Base-by-base conservation (phyloP, 2,797 vertebrate genomes). In the Lutjanus argentimaculatus region DNA sequence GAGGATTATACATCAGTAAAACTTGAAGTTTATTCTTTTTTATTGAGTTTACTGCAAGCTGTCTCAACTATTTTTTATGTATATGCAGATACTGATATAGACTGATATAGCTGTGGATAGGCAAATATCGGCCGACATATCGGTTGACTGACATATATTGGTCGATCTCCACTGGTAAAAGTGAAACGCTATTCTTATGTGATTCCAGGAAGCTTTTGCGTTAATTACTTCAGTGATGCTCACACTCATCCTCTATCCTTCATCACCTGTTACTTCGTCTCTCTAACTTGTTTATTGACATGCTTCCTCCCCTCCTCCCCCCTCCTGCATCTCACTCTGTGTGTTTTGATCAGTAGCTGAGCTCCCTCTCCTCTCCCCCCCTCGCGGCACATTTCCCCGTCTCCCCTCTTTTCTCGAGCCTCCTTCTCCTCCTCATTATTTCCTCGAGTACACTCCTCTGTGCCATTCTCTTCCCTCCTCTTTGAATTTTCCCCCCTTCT, bases 381-480 rank as follows among this genome's bases (percentile, higher is more conserved):
- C 40, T 22, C 48, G 1, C 62, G 2, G 19, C 8, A 9, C 72
- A 25, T 46, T n/a, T 21, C 75, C 43, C 36, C 12, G 0, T 19
- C 72, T 42, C 52, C 72, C 48, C 21, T 71, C 62, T 73, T 73
- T 77, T 67, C 64, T 82, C 69, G 70, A 86, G 79, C 72, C 3
- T 83, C 71, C 85, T 92, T 86, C 72, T 84, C 70, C n/a, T 63
- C 75, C 91, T 90, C 86, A 88, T 91, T 91, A 89, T 87, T 89
- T 87, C 80, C 79, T 88, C 80, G 56, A 91, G 89, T 88, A 79
- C 78, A 21, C 74, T 88, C 81, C 79, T 84, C 70, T 66, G 67
- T 69, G 66, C 83, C 79, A 85, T 86, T 92, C 88, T 92, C 84
- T 70, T 63, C 75, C 68, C 62, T 0, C 61, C 62, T 79, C 90